Evolutionary conservation across 1,140 invertebrate species (phyloP).

Genomic region (Lasioglossum albipes): DNA sequence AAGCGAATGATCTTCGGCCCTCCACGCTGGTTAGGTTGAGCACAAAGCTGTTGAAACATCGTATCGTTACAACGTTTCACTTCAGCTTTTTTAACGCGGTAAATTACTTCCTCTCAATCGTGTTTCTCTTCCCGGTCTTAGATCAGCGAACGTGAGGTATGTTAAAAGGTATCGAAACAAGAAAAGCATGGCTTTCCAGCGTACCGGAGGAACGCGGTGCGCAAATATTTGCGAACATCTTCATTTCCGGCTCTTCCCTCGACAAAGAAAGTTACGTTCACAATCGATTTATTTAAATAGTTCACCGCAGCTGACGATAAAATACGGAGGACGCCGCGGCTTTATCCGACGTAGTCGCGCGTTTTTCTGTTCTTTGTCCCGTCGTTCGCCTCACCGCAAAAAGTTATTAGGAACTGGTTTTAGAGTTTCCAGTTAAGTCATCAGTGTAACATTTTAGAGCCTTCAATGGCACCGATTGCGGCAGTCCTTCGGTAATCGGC

Average conservation of each 20-base stretch:
- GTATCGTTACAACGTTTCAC: conserved; percentile 1
- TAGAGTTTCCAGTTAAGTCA: conserved; percentile 63
- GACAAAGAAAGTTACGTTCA: too few relatives aligned
- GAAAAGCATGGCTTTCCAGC: not conserved
- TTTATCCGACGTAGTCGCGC: conserved; percentile 40
- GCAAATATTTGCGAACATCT: not conserved
- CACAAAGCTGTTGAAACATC: not conserved
- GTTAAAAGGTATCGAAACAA: conserved; percentile 3
- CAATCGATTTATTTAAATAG: too few relatives aligned
- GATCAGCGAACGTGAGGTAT: not conserved
- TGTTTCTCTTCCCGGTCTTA: conserved; percentile 20
- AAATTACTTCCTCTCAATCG: conserved; percentile 18
- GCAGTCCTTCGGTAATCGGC: conserved; percentile 45
- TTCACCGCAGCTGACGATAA: conserved; percentile 25
- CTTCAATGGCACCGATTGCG: conserved; percentile 51
- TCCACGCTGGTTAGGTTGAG: not conserved
- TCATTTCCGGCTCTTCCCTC: not conserved
- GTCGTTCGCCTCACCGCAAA: conserved; percentile 45
- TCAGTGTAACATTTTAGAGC: conserved; percentile 58
- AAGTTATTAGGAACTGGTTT: conserved; percentile 63
- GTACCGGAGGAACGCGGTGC: not conserved
- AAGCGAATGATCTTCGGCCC: not conserved
- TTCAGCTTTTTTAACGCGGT: not conserved
- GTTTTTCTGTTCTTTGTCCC: conserved; percentile 55
- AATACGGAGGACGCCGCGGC: conserved; percentile 42